Base-by-base conservation (phyloP, 2,888 invertebrate genomes). In the Acronicta aceris region DNA sequence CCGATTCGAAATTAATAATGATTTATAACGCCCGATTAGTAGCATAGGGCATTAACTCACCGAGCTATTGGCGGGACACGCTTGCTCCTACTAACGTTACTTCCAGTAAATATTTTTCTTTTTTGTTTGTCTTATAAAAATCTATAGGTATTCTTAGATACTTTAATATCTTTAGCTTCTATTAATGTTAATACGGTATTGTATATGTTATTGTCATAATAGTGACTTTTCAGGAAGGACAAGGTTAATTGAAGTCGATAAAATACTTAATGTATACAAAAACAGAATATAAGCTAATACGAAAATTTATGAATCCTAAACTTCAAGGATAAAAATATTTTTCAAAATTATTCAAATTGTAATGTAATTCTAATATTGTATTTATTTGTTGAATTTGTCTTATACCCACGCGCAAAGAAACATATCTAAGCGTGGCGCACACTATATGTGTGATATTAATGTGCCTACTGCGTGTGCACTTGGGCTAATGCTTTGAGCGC, bases 11-110 rank as follows among this genome's bases (percentile, higher is more conserved):
- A 93, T 93, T 94, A 94, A 94, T 93, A 93, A 91, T 93, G 92
- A 94, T 94, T 93, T 93, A 94, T 92, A 89, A 87, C 92, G 88
- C 79, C 80, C 92, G 94, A 93, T 94, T 94, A 93, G 85, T 86
- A 82, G 86, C 84, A 83, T 89, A 90, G 89, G 84, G 86, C 75
- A 87, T 89, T 88, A 86, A 81, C 81, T 80, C 75, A 86, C 88
- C 82, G 83, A 73, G 72, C 83, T 85, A 86, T 85, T 85, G 84
- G 77, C 80, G 71, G 78, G 65, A 67, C 65, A 55, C 51, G 57
- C 58, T 59, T 40, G 46, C 52, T 46, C 65, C 53, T 59, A 55
- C 53, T 56, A 61, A 62, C 68, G 59, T 60, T 74, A 67, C 40
- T 54, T 46, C 51, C 43, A 52, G 45, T 74, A 55, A 48, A 57